Evolutionary conservation across 2,113 vertebrate species (phyloP).

Genomic region (Cebus imitator): DNA sequence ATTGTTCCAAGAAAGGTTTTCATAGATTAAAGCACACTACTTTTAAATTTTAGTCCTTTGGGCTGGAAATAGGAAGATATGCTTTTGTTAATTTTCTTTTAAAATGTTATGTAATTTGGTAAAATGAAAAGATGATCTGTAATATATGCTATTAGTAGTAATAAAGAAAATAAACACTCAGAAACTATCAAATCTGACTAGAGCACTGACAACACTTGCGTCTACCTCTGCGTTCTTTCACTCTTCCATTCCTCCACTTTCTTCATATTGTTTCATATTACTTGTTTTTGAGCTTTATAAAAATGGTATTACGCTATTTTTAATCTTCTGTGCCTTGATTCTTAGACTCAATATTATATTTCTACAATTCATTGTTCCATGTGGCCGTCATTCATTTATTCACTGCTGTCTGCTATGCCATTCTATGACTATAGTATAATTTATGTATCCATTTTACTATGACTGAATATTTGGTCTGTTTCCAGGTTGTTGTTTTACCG

Average conservation of each 20-base stretch:
- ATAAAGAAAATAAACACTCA: not conserved
- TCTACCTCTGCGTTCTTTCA: not conserved
- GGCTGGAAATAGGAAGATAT: not conserved
- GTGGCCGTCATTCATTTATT: not conserved
- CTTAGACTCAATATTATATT: not conserved
- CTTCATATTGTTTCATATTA: not conserved
- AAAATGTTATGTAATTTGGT: not conserved
- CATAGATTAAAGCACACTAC: not conserved
- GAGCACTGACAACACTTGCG: not conserved
- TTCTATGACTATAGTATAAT: not conserved
- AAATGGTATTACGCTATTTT: not conserved
- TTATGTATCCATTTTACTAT: not conserved
- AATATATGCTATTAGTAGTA: not conserved
- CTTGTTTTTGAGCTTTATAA: slow-evolving; percentile 5
- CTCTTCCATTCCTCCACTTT: not conserved
- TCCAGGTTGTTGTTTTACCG: not conserved
- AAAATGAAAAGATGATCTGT: not conserved
- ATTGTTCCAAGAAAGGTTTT: not conserved
- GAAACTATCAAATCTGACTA: not conserved
- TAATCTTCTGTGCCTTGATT: not conserved
- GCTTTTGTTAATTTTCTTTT: not conserved
- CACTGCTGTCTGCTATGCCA: not conserved
- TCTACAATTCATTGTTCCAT: not conserved
- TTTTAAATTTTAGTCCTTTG: not conserved
- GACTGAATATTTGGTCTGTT: not conserved